Base-by-base conservation (phyloP, 2,888 invertebrate genomes). In the Melipona beecheii region DNA sequence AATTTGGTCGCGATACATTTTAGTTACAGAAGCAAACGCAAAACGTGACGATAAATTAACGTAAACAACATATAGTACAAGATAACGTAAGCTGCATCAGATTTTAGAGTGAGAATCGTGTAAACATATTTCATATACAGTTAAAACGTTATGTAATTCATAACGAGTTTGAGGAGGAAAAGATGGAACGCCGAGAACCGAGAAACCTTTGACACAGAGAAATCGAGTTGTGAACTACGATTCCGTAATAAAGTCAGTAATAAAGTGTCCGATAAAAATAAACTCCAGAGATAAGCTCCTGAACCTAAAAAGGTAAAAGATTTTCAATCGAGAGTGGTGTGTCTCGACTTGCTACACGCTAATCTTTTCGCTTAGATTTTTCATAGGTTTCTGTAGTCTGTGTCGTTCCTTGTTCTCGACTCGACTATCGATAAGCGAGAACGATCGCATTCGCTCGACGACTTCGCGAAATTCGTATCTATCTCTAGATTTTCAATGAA, bases 251-350 rank as follows among this genome's bases (percentile, higher is more conserved):
- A 24, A 31, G 5, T 58, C 73, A 84, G 84, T 65, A 64, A 75
- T 80, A 71, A 86, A 82, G 84, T 70, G 89, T 78, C 89, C 87
- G 78, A 87, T 66, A 86, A 87, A 75, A 75, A 52, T 58, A 90
- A 90, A 89, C 91, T 88, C 4, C 2, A 11, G 19, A 50, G 90
- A 90, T 91, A 90, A 90, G 90, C 90, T 60, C 52, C 13, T 76
- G 81, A 89, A 85, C 85, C 75, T 60, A 56, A 24, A 24, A 24
- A 24, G n/a, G 80, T 75, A 73, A 85, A 84, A 85, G 73, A 74
- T 72, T 70, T 65, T 73, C 74, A 74, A 79, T 70, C 75, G 60
- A 62, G 50, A 81, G 50, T 71, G 15, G 62, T 60, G 54, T 54
- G 62, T 49, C 76, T 31, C 74, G 66, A 65, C 62, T 52, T 69